Percentiles rank a stretch among this genome's conserved stretches.
These are phyloP conservation scores for Acleris cristana DNA, from an alignment of 2,888 invertebrate genomes.

Conservation along the genomic window DNA sequence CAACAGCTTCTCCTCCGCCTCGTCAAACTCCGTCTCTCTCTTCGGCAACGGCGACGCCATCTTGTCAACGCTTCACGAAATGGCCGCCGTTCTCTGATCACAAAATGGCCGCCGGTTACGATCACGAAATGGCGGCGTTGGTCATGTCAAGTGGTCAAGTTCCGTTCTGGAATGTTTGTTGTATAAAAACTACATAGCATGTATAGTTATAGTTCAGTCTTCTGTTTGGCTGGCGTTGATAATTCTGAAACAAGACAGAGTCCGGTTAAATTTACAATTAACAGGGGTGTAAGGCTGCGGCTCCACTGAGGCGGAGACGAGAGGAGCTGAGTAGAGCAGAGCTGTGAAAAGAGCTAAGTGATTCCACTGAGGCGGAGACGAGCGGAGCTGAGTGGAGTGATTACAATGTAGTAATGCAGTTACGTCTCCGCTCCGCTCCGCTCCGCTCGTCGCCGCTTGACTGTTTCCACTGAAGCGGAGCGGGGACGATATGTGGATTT, in stretches of 20 bases:
- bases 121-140: conserved; percentile 42
- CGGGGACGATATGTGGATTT: too few relatives aligned
- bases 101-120: too few relatives aligned
- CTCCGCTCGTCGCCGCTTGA: too few relatives aligned
- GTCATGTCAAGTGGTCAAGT: conserved; percentile 38
- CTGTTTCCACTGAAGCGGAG: too few relatives aligned
- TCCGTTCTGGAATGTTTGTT: conserved; percentile 38
- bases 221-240: conserved; percentile 55
- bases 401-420: too few relatives aligned
- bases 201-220: conserved; percentile 54
- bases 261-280: neutral
- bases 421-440: too few relatives aligned
- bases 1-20: conserved; percentile 68
- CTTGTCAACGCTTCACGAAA: conserved; percentile 55
- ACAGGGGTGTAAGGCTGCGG: too few relatives aligned
- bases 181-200: conserved; percentile 50
- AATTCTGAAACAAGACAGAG: conserved; percentile 48
- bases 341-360: too few relatives aligned
- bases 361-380: too few relatives aligned
- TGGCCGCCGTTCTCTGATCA: conserved; percentile 43
- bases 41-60: conserved; percentile 63
- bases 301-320: too few relatives aligned
- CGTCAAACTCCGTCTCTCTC: conserved; percentile 55
- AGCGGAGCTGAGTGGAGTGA: too few relatives aligned
- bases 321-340: too few relatives aligned